Conservation (phyloP, 92 coral and sea anemone species). For the Actinostola sp. region DNA sequence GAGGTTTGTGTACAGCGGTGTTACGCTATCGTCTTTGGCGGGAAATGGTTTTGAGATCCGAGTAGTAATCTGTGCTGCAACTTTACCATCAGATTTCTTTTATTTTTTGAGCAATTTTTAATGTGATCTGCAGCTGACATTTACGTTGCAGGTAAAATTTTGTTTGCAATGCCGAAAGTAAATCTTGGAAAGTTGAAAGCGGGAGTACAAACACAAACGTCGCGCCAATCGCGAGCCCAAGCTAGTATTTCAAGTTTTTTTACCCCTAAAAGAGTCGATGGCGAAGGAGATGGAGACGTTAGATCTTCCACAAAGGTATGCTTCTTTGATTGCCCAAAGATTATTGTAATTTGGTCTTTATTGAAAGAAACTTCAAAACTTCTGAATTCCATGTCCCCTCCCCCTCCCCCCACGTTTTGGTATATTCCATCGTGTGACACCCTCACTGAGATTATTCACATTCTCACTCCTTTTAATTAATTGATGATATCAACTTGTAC, state of each 20-base stretch:
- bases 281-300: background rate
- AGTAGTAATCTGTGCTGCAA: too few relatives aligned
- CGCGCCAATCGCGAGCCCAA: constrained; percentile 14
- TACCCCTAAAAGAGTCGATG: constrained; percentile 1
- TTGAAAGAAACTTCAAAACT: background rate
- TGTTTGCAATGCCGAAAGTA: constrained; percentile 15
- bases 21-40: background rate
- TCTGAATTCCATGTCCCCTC: background rate
- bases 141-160: too few relatives aligned
- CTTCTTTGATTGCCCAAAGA: background rate
- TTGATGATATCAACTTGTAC: background rate
- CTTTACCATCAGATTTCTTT: too few relatives aligned
- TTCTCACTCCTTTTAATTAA: background rate
- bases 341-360: background rate
- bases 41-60: too few relatives aligned
- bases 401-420: background rate
- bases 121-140: too few relatives aligned
- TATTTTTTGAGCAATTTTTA: too few relatives aligned
- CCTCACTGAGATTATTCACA: background rate
- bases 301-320: constrained; percentile 6
- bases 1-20: constrained; percentile 3
- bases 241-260: constrained; percentile 43
- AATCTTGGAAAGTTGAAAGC: constrained; percentile 19
- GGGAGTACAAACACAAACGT: background rate
- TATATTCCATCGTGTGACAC: too few relatives aligned